Base-by-base conservation (phyloP, 2,113 vertebrate species). In the Cryptotis parvus region DNA sequence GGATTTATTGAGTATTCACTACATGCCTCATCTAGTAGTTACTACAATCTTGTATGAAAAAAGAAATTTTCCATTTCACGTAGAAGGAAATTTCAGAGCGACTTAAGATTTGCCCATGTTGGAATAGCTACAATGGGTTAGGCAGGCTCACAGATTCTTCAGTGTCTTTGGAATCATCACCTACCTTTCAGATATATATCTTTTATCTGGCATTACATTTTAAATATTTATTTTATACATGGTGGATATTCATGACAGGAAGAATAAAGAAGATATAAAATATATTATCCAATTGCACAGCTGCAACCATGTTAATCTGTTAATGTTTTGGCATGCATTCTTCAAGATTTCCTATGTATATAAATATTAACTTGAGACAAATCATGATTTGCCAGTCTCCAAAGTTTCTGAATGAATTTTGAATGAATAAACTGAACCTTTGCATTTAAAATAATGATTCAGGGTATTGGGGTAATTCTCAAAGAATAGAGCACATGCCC, bases 321-420 rank as follows among this genome's bases (percentile, higher is more conserved):
- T 69, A 20, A 35, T 35, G 0, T 41, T 74, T 75, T 87, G 43
- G 3, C n/a, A 33, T 35, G 15, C 49, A 12, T n/a, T 33, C 22
- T 15, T 49, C 35, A 43, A 69, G 55, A 52, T 84, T 65, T 84
- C 16, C 41, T 87, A 58, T 35, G 41, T 63, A 15, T 35, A 35
- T 9, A 84, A 87, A 49, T 49, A 10, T 24, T 63, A 87, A 39
- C 18, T 65, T 83, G n/a, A 87, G 37, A 66, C 58, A 85, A 81
- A 88, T 15, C 37, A 70, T 72, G 22, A 58, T 72, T 35, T 66
- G 10, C 41, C 63, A 76, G 3, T 88, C 81, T 58, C 33, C 33
- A 52, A 69, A 22, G 4, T 84, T 87, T 85, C 55, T 84, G 82
- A 29, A 79, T 15, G 27, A 86, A n/a, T 9, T 49, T 90, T 89